These are phyloP conservation scores for Serrognathus titanus DNA, from an alignment of 2,888 invertebrate species.

Conservation along the genomic window DNA sequence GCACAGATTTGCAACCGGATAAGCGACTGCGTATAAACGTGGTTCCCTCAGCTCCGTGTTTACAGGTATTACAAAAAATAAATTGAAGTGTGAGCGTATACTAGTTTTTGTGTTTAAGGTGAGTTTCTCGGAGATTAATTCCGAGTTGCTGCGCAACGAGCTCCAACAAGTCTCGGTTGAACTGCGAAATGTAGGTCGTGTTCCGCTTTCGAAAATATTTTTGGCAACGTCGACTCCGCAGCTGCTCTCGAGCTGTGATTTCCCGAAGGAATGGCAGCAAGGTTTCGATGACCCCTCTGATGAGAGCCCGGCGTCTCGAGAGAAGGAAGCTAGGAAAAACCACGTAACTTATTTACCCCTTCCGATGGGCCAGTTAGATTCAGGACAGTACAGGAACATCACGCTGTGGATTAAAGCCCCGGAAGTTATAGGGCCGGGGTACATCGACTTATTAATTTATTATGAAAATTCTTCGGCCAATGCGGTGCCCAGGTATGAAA, in stretches of 20 bases:
- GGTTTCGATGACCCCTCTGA: slow-evolving; percentile 23
- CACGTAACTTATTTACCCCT: slow-evolving; percentile 48
- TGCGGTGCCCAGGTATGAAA: slow-evolving; percentile 34
- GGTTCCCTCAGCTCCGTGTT: slow-evolving; percentile 74
- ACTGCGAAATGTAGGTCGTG: slow-evolving; percentile 66
- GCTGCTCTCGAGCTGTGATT: slow-evolving; percentile 48
- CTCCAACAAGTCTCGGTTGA: slow-evolving; percentile 65
- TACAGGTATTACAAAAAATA: slow-evolving; percentile 59
- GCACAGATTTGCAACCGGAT: slow-evolving; percentile 15
- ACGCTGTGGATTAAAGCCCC: slow-evolving; percentile 70
- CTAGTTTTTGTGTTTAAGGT: slow-evolving; percentile 52
- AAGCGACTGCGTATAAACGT: slow-evolving; percentile 72
- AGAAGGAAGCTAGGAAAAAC: slow-evolving; percentile 45
- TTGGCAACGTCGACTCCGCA: slow-evolving; percentile 70
- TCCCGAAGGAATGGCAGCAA: slow-evolving; percentile 20
- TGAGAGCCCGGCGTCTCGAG: slow-evolving; percentile 37
- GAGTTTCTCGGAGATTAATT: slow-evolving; percentile 64
- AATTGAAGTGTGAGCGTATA: background rate
- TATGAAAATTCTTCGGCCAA: slow-evolving; percentile 56
- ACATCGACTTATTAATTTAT: slow-evolving; percentile 69
- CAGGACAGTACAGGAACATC: slow-evolving; percentile 53
- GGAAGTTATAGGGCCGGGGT: slow-evolving; percentile 59
- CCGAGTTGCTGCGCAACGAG: slow-evolving; percentile 71
- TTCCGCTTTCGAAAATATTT: slow-evolving; percentile 59
- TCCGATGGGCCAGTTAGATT: slow-evolving; percentile 50